Base-by-base conservation (phyloP, 2,888 invertebrate genomes). In the Lordiphosa andalusiaca region DNA sequence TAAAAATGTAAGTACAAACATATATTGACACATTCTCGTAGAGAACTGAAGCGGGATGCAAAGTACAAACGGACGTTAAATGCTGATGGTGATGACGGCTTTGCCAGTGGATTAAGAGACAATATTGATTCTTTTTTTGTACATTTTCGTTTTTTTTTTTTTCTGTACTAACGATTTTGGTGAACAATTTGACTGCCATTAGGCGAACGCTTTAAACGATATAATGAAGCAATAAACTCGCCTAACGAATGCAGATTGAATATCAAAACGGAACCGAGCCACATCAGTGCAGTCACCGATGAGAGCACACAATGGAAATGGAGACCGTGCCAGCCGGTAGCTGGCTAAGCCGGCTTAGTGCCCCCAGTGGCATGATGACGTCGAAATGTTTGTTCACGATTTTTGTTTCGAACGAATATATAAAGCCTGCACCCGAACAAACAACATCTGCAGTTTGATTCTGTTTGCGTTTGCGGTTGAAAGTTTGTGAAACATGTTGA, bases 141-240 rank as follows among this genome's bases (percentile, higher is more conserved):
- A 13, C 12, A 30, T 41, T 46, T n/a, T n/a, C n/a, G n/a, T n/a
- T n/a, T n/a, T n/a, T n/a, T n/a, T 25, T 13, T 7, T 47, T 23
- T 33, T 25, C 51, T 44, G 16, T 35, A 37, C 49, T 16, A 62
- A 63, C 41, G 65, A 50, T 50, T 57, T 40, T 50, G 40, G 49
- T 42, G 41, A 41, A 37, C 51, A 59, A 47, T 58, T 52, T 46
- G 49, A 44, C 50, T 52, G 68, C 59, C 70, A 69, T 75, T 80
- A 66, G 82, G 46, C 48, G 49, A 68, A 53, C 73, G 60, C 71
- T 48, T 76, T 67, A 65, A 51, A 65, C 59, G 49, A 52, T 55
- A 61, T 71, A 81, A 69, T 73, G 71, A 70, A 44, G 71, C 71
- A 50, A 76, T 71, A 71, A 74, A 71, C 53, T 67, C 67, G 62